Percentiles rank a stretch among this genome's conserved stretches.
Evolutionary conservation across 1,140 invertebrate genomes (phyloP).

Genomic region (Dendroctonus ponderosae): DNA sequence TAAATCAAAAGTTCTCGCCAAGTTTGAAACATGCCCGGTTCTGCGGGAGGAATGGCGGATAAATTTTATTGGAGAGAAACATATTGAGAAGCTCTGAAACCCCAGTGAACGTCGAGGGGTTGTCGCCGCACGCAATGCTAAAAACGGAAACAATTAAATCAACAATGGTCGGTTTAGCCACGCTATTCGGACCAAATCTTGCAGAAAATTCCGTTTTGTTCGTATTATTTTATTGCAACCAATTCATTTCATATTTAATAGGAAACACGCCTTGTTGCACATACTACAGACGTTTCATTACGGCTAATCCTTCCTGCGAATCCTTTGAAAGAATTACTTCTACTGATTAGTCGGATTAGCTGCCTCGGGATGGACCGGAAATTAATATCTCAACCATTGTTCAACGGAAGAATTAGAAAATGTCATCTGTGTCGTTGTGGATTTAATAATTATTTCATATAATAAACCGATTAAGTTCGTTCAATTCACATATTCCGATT

Average conservation of each 20-base stretch:
- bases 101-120: constrained; percentile 6
- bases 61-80: constrained; percentile 10
- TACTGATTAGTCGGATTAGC: too few species aligned
- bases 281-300: constrained; percentile 11
- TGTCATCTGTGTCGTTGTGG: too few species aligned
- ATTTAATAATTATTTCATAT: too few species aligned
- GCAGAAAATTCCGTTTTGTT: constrained; percentile 51
- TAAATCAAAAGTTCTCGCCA: too few species aligned
- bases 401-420: too few species aligned
- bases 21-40: too few species aligned
- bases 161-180: constrained; percentile 51
- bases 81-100: constrained; percentile 38
- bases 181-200: constrained; percentile 49
- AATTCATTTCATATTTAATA: constrained; percentile 47
- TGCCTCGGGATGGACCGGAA: too few species aligned
- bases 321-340: constrained; percentile 5
- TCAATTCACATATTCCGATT: too few species aligned
- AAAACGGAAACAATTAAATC: constrained; percentile 53
- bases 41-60: too few species aligned
- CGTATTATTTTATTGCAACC: constrained; percentile 42
- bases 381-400: too few species aligned
- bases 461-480: too few species aligned
- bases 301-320: constrained; percentile 9
- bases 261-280: constrained; percentile 41
- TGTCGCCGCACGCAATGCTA: constrained; percentile 42